Evolutionary conservation across 2,113 vertebrate species (phyloP).

Genomic region (Lipotes vexillifer): DNA sequence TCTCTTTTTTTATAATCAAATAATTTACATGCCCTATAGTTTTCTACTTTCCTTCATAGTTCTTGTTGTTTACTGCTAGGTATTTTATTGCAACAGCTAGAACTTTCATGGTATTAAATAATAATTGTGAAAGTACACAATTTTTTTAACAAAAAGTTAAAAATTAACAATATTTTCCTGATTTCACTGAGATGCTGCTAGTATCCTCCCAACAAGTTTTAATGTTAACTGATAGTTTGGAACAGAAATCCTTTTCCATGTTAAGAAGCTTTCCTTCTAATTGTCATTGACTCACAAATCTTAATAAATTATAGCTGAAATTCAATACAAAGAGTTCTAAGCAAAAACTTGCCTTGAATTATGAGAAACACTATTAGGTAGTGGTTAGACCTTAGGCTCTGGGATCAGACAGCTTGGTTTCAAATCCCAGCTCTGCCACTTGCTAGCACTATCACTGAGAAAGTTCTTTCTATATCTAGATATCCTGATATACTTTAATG

Average conservation of each 20-base stretch:
- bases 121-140: background rate
- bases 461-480: background rate
- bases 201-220: background rate
- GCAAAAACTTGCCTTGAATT: background rate
- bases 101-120: background rate
- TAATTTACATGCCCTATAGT: background rate
- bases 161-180: background rate
- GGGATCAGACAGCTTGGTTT: background rate
- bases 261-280: background rate
- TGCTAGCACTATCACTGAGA: background rate
- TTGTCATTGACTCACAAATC: background rate
- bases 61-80: background rate
- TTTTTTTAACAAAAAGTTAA: too few species aligned
- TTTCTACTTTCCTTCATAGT: background rate
- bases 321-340: slow-evolving; percentile 7
- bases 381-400: background rate
- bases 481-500: background rate
- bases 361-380: background rate
- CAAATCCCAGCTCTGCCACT: background rate
- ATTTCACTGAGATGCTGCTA: background rate
- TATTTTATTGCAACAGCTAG: background rate
- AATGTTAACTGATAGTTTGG: background rate
- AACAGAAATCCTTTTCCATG: background rate
- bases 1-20: slow-evolving; percentile 17
- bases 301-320: background rate